A percentile compares a stretch with the other conserved stretches of the same genome.
phyloP scores from a whole-genome alignment of 2,113 vertebrate species.

The Rhinolophus sinicus region DNA sequence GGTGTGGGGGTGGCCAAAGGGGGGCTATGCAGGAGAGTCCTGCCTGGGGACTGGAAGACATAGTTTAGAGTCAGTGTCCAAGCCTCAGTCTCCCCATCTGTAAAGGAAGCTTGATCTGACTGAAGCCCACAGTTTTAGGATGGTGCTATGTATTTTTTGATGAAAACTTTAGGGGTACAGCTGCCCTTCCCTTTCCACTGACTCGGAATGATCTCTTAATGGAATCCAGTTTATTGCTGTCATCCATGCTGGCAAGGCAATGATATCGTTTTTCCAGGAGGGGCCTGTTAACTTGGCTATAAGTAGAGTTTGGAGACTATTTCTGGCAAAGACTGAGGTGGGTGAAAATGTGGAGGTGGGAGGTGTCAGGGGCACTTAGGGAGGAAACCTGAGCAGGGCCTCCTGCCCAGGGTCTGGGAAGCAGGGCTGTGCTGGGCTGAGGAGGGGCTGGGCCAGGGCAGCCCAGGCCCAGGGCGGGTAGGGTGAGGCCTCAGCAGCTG shows the following conservation, averaged over 20 bases:
- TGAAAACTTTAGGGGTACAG: neutral
- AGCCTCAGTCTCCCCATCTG: neutral
- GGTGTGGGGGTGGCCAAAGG: neutral
- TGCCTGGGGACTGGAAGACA: neutral
- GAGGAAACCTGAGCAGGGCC: slow-evolving; percentile 56
- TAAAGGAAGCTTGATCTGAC: neutral
- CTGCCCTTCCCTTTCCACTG: neutral
- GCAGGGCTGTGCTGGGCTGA: neutral
- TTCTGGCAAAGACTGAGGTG: slow-evolving; percentile 52
- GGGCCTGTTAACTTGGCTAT: neutral
- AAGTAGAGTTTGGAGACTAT: slow-evolving; percentile 28
- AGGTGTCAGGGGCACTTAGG: neutral
- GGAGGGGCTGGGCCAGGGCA: neutral
- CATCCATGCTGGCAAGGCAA: neutral
- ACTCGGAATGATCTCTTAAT: neutral
- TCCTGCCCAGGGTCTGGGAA: neutral
- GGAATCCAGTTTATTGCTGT: neutral
- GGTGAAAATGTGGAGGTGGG: neutral
- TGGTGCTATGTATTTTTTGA: neutral
- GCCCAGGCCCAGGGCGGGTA: neutral
- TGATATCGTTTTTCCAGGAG: slow-evolving; percentile 31
- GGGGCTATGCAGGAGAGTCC: neutral
- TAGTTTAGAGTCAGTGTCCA: neutral
- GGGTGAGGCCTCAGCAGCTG: slow-evolving; percentile 49
- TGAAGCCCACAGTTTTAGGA: neutral